phyloP scores from a whole-genome alignment of 35 echinoderm and acorn worm genomes.

The Ophiothrix spiculata region DNA sequence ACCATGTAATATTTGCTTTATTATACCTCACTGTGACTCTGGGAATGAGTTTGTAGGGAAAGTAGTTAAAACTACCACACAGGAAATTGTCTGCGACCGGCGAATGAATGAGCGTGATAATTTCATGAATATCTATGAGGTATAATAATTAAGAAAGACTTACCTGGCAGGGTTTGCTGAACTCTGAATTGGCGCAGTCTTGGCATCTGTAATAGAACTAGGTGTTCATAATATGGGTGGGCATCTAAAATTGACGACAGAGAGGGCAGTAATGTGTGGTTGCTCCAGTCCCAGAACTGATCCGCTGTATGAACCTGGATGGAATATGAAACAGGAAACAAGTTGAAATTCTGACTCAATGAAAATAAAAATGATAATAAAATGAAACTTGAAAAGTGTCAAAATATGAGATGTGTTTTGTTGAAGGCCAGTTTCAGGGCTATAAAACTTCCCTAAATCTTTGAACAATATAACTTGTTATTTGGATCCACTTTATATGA shows the following conservation, averaged over 20 bases:
- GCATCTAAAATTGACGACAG: not conserved
- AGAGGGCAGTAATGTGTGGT: not conserved
- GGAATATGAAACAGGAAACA: not conserved
- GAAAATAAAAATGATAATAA: not conserved
- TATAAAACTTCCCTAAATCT: not conserved
- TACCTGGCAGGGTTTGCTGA: not conserved
- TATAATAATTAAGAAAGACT: no score
- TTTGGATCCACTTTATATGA: not conserved
- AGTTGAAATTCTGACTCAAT: not conserved
- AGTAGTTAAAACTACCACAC: no score
- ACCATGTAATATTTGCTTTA: no score
- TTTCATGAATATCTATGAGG: no score
- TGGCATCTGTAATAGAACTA: not conserved
- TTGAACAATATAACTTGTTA: not conserved
- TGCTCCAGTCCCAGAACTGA: not conserved
- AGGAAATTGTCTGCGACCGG: no score
- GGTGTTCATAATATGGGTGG: not conserved
- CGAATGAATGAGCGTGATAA: no score
- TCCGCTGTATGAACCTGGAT: not conserved
- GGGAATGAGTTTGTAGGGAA: no score
- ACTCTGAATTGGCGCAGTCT: not conserved
- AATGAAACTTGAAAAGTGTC: not conserved
- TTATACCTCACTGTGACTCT: no score
- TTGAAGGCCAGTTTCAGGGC: not conserved
- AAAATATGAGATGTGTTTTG: not conserved